Evolutionary conservation across 2,888 invertebrate species (phyloP), one percentile per base, ranked within the genome.

Genomic region (Clostera curtula): DNA sequence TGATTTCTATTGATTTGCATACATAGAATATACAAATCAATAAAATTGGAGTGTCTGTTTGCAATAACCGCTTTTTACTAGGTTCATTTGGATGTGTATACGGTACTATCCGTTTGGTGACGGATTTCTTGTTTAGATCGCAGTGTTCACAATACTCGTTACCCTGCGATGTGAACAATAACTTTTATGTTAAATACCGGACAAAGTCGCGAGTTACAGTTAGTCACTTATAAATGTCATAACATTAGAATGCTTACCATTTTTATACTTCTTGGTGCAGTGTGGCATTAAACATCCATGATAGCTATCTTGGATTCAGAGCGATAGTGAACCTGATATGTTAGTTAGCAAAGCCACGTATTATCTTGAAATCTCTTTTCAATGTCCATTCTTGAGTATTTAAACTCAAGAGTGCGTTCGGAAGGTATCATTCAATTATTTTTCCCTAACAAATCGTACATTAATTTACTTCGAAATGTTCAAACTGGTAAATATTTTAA

Each of bases 271-370:
- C 5, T 21, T 69, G 56, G 41, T 53, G 57, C 49, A 21, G 16
- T 70, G 13, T 35, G 13, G 47, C 49, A 62, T 66, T 25, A 27
- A 7, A 17, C 8, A 16, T 39, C 27, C 32, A 32, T 41, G 58
- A 67, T 64, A 49, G 51, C 60, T 67, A 71, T 71, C 67, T 75
- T 65, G 68, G 72, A 82, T 77, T 74, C 67, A 60, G 71, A 65
- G 64, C 71, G 69, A 50, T 45, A 40, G 43, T 51, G 49, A 43
- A 44, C 48, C 47, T 46, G 35, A 48, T 47, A 56, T 30, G 37
- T 51, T 54, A 58, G 64, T 71, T 67, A 55, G 60, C 68, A 63
- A 63, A 68, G 54, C 56, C 59, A 59, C 57, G 56, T 58, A 56
- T 36, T 49, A 56, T 59, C 58, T 49, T 50, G 68, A 71, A 69